Conservation (phyloP, 2,797 vertebrate species). For the Ctenopoma multispine region DNA sequence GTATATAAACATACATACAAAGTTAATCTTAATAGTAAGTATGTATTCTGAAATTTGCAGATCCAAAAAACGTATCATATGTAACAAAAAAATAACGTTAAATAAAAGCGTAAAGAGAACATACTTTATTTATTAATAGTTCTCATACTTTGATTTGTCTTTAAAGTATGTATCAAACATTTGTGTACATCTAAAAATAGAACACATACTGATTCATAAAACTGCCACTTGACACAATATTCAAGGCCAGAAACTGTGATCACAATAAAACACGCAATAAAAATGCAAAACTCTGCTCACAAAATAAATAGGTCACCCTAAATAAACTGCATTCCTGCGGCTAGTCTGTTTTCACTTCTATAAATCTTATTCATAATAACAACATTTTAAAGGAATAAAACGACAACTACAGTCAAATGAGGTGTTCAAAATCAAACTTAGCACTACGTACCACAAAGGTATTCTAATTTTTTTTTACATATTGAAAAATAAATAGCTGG, state of each 20-base stretch:
- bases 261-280: slow-evolving; percentile 18
- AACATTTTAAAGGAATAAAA: slow-evolving; percentile 13
- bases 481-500: slow-evolving; percentile 21
- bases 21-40: not conserved
- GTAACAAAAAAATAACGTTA: not conserved
- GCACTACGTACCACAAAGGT: not conserved
- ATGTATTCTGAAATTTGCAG: not conserved
- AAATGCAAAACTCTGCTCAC: not conserved
- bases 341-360: not conserved
- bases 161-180: slow-evolving; percentile 13
- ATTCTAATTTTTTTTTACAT: slow-evolving; percentile 1
- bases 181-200: slow-evolving; percentile 18
- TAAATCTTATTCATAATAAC: slow-evolving; percentile 17
- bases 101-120: not conserved
- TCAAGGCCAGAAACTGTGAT: slow-evolving; percentile 4
- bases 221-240: slow-evolving; percentile 23
- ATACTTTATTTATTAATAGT: slow-evolving; percentile 27
- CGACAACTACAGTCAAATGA: slow-evolving; percentile 11
- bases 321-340: slow-evolving; percentile 6
- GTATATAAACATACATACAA: not conserved
- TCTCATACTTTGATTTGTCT: slow-evolving; percentile 6
- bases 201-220: slow-evolving; percentile 33
- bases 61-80: not conserved
- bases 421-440: not conserved
- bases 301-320: slow-evolving; percentile 23